phyloP scores from a whole-genome alignment of 2,888 invertebrate genomes.

The Calameuta pallipes region DNA sequence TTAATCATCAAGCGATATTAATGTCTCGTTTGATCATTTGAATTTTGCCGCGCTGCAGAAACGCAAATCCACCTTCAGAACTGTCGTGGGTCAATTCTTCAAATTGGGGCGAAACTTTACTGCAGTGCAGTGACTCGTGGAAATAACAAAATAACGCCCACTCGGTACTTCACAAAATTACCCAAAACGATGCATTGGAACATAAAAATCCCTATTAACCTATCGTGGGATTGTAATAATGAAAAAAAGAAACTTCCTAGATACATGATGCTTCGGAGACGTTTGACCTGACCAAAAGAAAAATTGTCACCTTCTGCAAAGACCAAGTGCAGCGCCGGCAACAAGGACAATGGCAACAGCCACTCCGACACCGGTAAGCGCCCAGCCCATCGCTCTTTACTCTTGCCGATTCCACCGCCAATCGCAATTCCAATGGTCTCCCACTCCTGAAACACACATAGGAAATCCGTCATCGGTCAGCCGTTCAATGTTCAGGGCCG shows the following conservation, averaged over 20 bases:
- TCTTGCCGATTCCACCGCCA: slow-evolving; percentile 30
- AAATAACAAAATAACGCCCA: neutral
- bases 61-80: neutral
- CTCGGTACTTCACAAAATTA: neutral
- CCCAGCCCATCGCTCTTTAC: slow-evolving; percentile 53
- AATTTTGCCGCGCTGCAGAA: neutral
- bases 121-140: neutral
- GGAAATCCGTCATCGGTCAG: neutral
- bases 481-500: neutral
- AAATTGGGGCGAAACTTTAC: neutral
- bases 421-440: slow-evolving; percentile 35
- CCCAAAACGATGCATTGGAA: neutral
- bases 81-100: neutral
- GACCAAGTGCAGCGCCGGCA: slow-evolving; percentile 48
- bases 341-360: slow-evolving; percentile 49
- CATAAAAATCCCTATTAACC: neutral
- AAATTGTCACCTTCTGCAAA: slow-evolving; percentile 51
- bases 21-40: neutral
- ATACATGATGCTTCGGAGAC: neutral
- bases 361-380: slow-evolving; percentile 51
- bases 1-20: neutral
- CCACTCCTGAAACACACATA: slow-evolving; percentile 37
- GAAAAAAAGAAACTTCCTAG: neutral
- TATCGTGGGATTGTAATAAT: neutral
- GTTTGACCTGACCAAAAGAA: neutral